phyloP scores from a whole-genome alignment of 1,140 invertebrate species.

The Heliothis subflexa region DNA sequence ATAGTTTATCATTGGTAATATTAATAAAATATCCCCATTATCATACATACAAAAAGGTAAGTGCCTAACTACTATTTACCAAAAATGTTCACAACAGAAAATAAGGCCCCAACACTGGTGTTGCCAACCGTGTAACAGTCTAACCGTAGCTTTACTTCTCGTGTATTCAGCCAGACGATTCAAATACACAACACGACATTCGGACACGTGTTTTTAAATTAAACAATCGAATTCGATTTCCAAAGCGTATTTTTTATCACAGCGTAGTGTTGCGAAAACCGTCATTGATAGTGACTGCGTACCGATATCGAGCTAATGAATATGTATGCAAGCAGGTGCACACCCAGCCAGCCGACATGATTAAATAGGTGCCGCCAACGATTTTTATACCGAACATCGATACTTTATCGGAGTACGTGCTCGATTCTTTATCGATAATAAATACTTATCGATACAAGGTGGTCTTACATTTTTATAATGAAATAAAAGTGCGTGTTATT shows the following conservation, averaged over 20 bases:
- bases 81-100: neutral
- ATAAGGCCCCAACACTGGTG: neutral
- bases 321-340: conserved; percentile 81
- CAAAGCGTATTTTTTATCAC: conserved; percentile 51
- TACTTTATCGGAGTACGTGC: conserved; percentile 66
- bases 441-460: conserved; percentile 48
- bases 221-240: conserved; percentile 42
- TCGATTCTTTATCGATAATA: conserved; percentile 65
- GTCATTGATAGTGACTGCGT: conserved; percentile 77
- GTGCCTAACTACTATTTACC: neutral
- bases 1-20: no score
- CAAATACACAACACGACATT: conserved; percentile 40
- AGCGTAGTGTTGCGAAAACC: conserved; percentile 69
- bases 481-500: conserved; percentile 43
- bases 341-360: conserved; percentile 63
- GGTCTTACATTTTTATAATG: conserved; percentile 41
- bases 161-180: conserved; percentile 33
- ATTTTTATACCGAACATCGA: conserved; percentile 78
- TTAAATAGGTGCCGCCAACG: conserved; percentile 81
- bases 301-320: conserved; percentile 78
- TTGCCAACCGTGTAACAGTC: conserved; percentile 13
- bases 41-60: neutral
- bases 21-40: neutral
- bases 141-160: conserved; percentile 28
- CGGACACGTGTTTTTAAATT: conserved; percentile 44